These are phyloP conservation scores for Chloropsis cyanopogon DNA, from an alignment of 2,113 vertebrate genomes.

Conservation along the genomic window DNA sequence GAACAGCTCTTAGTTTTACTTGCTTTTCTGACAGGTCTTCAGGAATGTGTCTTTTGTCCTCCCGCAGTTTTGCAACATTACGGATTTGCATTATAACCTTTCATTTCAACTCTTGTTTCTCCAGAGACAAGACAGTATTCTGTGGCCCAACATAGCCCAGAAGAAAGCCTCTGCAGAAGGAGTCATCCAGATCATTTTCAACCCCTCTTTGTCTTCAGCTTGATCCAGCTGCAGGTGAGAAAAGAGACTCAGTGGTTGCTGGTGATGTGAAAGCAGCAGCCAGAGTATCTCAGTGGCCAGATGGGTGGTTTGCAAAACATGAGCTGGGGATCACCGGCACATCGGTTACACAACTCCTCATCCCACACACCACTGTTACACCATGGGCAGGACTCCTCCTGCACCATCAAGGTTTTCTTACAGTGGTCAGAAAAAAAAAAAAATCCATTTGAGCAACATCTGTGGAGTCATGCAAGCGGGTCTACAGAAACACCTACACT, in stretches of 20 bases:
- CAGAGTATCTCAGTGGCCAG: background rate
- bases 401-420: background rate
- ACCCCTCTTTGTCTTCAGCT: background rate
- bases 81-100: background rate
- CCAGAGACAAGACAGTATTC: background rate
- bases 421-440: background rate
- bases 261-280: background rate
- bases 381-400: background rate
- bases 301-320: background rate
- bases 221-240: background rate
- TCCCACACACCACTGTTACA: background rate
- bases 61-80: background rate
- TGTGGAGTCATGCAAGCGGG: background rate
- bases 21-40: background rate
- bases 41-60: background rate
- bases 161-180: background rate
- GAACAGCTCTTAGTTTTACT: background rate
- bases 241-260: background rate
- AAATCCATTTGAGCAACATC: background rate
- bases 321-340: background rate
- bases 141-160: background rate
- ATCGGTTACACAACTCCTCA: background rate
- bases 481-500: background rate
- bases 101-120: background rate
- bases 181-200: background rate